A percentile compares a stretch with the other conserved stretches of the same genome.
Evolutionary conservation across 2,113 vertebrate species (phyloP).

Genomic region (Symphodus melops): DNA sequence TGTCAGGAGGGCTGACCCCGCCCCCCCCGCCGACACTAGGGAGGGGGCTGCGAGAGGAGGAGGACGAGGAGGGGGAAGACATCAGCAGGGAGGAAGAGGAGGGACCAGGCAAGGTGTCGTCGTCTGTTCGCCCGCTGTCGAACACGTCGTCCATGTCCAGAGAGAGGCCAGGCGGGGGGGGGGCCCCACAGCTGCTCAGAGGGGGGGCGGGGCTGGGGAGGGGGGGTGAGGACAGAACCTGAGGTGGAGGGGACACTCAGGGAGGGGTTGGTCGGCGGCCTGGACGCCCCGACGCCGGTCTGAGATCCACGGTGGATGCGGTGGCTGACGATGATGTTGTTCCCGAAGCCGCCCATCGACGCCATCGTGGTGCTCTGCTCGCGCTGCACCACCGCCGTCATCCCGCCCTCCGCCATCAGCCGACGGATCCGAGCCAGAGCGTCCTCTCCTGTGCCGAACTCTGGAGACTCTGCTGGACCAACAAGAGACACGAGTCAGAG

Average conservation of each 20-base stretch:
- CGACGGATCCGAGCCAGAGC: constrained; percentile 94
- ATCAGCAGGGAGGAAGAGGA: constrained; percentile 64
- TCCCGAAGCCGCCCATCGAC: constrained; percentile 98
- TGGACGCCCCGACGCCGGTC: constrained; percentile 81
- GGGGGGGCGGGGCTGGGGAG: constrained; percentile 7
- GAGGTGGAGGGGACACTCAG: constrained; percentile 44
- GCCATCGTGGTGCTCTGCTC: constrained; percentile 99
- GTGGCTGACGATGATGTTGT: constrained; percentile 99
- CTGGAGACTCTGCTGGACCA: constrained; percentile 84
- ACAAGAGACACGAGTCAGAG: not conserved
- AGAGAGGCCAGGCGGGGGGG: constrained; percentile 11
- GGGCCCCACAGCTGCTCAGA: constrained; percentile 53
- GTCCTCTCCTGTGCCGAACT: constrained; percentile 87
- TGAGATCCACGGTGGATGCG: constrained; percentile 98
- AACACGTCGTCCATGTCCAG: constrained; percentile 71
- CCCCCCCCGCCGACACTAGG: constrained; percentile 24
- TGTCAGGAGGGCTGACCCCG: constrained; percentile 24
- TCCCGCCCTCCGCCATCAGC: constrained; percentile 96
- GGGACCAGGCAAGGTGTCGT: constrained; percentile 60
- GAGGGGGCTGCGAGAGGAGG: constrained; percentile 66
- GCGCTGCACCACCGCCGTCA: constrained; percentile 97
- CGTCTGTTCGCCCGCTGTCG: constrained; percentile 53
- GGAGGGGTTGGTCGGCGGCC: constrained; percentile 23
- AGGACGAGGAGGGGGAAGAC: constrained; percentile 64
- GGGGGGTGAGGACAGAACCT: constrained; percentile 30